phyloP scores from a whole-genome alignment of 1,140 invertebrate species.

The Phthorimaea operculella region DNA sequence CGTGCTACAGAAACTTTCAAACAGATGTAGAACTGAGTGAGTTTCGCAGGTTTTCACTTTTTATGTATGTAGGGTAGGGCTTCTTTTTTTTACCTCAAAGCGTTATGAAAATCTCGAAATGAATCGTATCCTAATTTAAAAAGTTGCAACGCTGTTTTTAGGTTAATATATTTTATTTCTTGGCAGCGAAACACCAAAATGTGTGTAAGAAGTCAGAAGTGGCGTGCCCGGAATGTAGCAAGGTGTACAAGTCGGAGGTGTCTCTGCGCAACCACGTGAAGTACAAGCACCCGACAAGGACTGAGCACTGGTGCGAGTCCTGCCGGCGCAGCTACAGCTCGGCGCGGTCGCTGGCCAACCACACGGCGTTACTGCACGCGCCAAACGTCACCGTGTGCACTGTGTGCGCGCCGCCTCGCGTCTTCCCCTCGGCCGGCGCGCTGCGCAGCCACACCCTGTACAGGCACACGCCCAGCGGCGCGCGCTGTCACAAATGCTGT shows the following conservation, averaged over 20 bases:
- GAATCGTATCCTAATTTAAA: too few relatives aligned
- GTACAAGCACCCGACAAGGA: conserved; percentile 37
- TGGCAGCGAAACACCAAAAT: too few relatives aligned
- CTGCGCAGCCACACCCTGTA: conserved; percentile 39
- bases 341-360: conserved; percentile 32
- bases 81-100: too few relatives aligned
- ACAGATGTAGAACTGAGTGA: conserved; percentile 19
- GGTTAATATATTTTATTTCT: too few relatives aligned
- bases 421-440: conserved; percentile 31
- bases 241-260: conserved; percentile 33
- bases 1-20: conserved; percentile 40
- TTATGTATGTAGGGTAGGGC: not conserved
- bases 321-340: conserved; percentile 38
- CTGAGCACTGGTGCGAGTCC: conserved; percentile 30
- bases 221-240: conserved; percentile 33
- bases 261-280: conserved; percentile 44
- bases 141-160: too few relatives aligned
- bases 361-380: conserved; percentile 34
- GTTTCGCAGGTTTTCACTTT: not conserved
- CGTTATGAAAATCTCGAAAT: too few relatives aligned
- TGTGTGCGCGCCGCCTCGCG: conserved; percentile 22
- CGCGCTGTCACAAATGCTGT: conserved; percentile 27
- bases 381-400: conserved; percentile 27
- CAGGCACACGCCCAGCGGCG: conserved; percentile 27
- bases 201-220: conserved; percentile 26